Base-by-base conservation (phyloP, 2,113 vertebrate species). In the Sander vitreus region DNA sequence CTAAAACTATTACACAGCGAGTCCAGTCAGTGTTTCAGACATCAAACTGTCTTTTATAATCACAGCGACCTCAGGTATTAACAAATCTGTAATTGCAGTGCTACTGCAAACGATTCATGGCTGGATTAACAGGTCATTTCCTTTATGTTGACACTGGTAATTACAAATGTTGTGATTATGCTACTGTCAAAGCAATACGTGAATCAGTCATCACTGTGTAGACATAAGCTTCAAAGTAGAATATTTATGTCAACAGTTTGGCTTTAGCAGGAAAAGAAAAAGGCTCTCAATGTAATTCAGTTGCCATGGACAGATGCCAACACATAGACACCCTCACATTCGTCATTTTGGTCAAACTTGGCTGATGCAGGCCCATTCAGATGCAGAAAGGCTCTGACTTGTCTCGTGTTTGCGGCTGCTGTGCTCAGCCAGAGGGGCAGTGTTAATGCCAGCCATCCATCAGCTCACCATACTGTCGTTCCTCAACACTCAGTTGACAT, bases 401-500 rank as follows among this genome's bases (percentile, higher is more conserved):
- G 27, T 21, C 54, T 23, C 47, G 18, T 12, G 71, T 67, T 65
- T 45, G 68, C 1, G 10, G 73, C 76, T 57, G 65, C 55, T 80
- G 64, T 58, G 59, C 60, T 64, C 57, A 51, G 47, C 51, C 75
- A 36, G 73, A 72, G 77, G 75, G 65, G 64, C 66, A 70, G 60
- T 50, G 73, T 75, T 16, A 30, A 51, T 72, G 82, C 59, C 74
- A 78, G 47, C 36, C 78, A 67, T 65, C 60, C 66, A 59, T 70
- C 73, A 47, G 51, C 76, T 76, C 7, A 59, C 50, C 60, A 71
- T 68, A 12, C 83, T 57, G 81, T 63, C 81, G 81, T 82, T 75
- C 76, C 71, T 91, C 87, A 68, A 65, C 74, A 85, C 86, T 90
- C 88, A 80, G 21, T 85, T 91, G 81, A 86, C 78, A 78, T 64